A percentile compares a stretch with the other conserved stretches of the same genome.
These are phyloP conservation scores for Sebastes hubbsi DNA, from an alignment of 2,797 vertebrate genomes.

Conservation along the genomic window DNA sequence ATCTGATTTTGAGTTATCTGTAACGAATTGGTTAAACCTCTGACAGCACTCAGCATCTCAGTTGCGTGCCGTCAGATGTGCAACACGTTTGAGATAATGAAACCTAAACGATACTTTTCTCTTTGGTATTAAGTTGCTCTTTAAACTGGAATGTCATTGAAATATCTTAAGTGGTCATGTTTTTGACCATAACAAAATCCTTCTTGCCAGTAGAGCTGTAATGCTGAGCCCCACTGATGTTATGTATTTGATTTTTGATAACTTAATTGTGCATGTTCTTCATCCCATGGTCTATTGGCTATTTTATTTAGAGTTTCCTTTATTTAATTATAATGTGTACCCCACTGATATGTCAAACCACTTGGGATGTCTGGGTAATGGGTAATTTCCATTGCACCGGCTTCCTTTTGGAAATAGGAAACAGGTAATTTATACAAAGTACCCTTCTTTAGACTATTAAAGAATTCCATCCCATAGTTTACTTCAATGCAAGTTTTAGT, in stretches of 20 bases:
- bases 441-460: slow-evolving; percentile 4
- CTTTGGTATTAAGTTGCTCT: slow-evolving; percentile 19
- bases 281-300: not conserved
- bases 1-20: not conserved
- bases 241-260: slow-evolving; percentile 4
- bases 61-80: not conserved
- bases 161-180: not conserved
- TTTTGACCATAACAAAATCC: slow-evolving; percentile 6
- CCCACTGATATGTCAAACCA: slow-evolving; percentile 20
- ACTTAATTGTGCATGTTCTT: slow-evolving; percentile 26
- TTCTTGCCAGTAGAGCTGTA: slow-evolving; percentile 6
- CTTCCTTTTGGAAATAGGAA: slow-evolving; percentile 1
- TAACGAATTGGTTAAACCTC: not conserved
- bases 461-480: not conserved
- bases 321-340: slow-evolving; percentile 4
- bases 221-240: not conserved
- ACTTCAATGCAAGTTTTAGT: slow-evolving; percentile 14
- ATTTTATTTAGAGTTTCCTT: not conserved
- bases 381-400: slow-evolving; percentile 29
- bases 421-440: not conserved
- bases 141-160: not conserved
- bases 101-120: slow-evolving; percentile 36
- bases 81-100: not conserved
- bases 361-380: slow-evolving; percentile 30
- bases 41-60: not conserved